A percentile compares a stretch with the other conserved stretches of the same genome.
phyloP scores from a whole-genome alignment of 2,797 vertebrate genomes.

The Graptemys geographica region DNA sequence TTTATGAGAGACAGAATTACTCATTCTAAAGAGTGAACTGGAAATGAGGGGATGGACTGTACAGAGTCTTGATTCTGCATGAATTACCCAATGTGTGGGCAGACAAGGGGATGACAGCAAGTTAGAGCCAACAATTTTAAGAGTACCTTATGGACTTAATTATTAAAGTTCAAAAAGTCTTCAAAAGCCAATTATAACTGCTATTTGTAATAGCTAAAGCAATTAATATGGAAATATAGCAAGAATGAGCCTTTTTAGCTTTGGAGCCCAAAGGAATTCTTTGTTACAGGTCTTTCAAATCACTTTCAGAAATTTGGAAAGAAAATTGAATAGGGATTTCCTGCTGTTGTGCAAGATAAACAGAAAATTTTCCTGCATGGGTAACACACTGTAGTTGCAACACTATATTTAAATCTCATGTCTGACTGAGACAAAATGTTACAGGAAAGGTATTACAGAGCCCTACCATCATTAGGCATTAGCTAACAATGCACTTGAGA shows the following conservation, averaged over 20 bases:
- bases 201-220: conserved; percentile 72
- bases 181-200: conserved; percentile 73
- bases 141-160: conserved; percentile 72
- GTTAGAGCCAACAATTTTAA: conserved; percentile 67
- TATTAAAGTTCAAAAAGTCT: conserved; percentile 75
- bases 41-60: conserved; percentile 33
- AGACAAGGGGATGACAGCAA: conserved; percentile 60
- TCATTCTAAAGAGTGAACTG: neutral
- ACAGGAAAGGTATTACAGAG: conserved; percentile 8
- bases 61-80: conserved; percentile 34
- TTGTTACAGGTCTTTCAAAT: conserved; percentile 74
- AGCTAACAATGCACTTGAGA: conserved; percentile 24
- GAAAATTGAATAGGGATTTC: conserved; percentile 73
- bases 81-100: conserved; percentile 63
- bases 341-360: conserved; percentile 69
- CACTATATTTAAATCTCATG: conserved; percentile 15
- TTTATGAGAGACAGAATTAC: neutral
- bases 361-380: conserved; percentile 61
- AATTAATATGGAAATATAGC: conserved; percentile 78
- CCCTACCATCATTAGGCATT: neutral
- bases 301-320: conserved; percentile 75
- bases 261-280: conserved; percentile 70
- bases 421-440: conserved; percentile 34
- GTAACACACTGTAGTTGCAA: conserved; percentile 27
- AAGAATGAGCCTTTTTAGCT: conserved; percentile 60